Evolutionary conservation across 1,140 invertebrate species (phyloP), one percentile per base, ranked within the genome.

Genomic region (Myzus persicae): DNA sequence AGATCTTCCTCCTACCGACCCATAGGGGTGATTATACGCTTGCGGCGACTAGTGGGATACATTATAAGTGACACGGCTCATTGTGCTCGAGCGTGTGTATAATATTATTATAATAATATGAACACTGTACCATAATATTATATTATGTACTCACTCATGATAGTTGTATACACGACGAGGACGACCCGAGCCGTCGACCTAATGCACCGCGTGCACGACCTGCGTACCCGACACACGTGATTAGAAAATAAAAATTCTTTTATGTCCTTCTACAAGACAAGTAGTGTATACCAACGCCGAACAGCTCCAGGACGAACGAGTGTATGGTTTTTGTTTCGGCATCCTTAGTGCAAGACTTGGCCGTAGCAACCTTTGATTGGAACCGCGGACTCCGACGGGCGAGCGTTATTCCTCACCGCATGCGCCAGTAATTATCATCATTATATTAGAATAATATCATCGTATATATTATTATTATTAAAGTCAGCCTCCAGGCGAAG

Each of bases 1-100:
- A 2, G 18, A 5, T 51, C 48, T 6, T 24, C 48, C 48, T 7
- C 2, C 8, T 14, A 9, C 2, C n/a, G 9, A 8, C 20, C 88
- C 14, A 22, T 31, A 36, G 85, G 44, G 85, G 85, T 44, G 85
- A 87, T 44, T 87, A 87, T n/a, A 36, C 40, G 40, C 85, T 44
- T 0, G 85, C 59, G 31, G 59, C 59, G 31, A 76, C 59, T 36
- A 67, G 9, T 31, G 11, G 26, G 22, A 40, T 51, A 38, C 31
- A 40, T 89, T 89, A 24, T 89, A 24, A 54, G 36, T 59, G 88
- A 88, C 42, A 88, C 84, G 82, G 40, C 38, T 85, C 40, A 82
- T 40, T 82, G 38, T 82, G 36, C 22, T 40, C 22, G 81, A 40
- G 26, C 40, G 82, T 20, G 82, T 31, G 24, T 42, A 14, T 42